A percentile compares a stretch with the other conserved stretches of the same genome.
Evolutionary conservation across 2,888 invertebrate species (phyloP).

Genomic region (Octonoba sinensis): DNA sequence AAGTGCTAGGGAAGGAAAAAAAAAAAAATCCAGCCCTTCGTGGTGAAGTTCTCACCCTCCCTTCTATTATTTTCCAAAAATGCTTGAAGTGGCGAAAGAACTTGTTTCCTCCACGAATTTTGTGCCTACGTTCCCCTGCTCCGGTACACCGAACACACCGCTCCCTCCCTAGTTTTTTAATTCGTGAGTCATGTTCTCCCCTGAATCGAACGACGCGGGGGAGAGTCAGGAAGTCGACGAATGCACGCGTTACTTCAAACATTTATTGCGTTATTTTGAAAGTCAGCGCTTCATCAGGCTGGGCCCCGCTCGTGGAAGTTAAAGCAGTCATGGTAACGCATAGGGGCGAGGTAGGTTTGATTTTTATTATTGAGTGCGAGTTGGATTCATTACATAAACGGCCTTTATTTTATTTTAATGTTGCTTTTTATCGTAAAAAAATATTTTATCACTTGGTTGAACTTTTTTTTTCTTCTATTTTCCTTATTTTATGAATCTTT

Average conservation of each 20-base stretch:
- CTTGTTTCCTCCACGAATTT: slow-evolving; percentile 37
- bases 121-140: slow-evolving; percentile 14
- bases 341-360: slow-evolving; percentile 35
- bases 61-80: slow-evolving; percentile 35
- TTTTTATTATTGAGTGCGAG: not conserved
- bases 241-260: slow-evolving; percentile 7
- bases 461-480: too few species aligned
- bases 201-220: not conserved
- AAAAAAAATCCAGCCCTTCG: slow-evolving; percentile 12
- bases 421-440: too few species aligned
- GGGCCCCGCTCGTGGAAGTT: not conserved
- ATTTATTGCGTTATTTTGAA: slow-evolving; percentile 20
- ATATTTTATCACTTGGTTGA: too few species aligned
- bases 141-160: not conserved
- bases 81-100: slow-evolving; percentile 55
- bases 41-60: slow-evolving; percentile 13
- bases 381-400: too few species aligned
- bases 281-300: not conserved
- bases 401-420: too few species aligned
- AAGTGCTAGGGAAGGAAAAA: not conserved
- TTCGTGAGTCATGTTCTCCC: slow-evolving; percentile 44
- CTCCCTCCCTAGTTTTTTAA: slow-evolving; percentile 19
- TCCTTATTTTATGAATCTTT: too few species aligned
- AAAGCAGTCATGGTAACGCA: slow-evolving; percentile 40
- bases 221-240: slow-evolving; percentile 21